A percentile compares a stretch with the other conserved stretches of the same genome.
These are phyloP conservation scores for Meles meles DNA, from an alignment of 2,113 vertebrate genomes.

Conservation along the genomic window DNA sequence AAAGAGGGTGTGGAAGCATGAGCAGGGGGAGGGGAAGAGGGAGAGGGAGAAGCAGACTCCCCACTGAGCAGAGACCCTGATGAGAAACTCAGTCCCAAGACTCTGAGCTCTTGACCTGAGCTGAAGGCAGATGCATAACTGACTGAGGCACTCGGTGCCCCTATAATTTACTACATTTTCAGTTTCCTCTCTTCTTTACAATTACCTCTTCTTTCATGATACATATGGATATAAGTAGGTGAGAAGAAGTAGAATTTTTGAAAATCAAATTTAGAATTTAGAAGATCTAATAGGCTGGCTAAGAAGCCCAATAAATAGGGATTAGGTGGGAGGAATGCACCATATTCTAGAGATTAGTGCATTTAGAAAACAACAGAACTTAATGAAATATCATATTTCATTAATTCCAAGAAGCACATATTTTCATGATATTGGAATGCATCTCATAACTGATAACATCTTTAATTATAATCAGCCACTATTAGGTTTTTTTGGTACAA, in stretches of 20 bases:
- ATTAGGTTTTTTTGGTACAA: not conserved
- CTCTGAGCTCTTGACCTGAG: not conserved
- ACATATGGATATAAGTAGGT: not conserved
- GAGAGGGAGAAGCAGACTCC: not conserved
- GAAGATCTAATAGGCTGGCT: not conserved
- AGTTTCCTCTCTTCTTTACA: not conserved
- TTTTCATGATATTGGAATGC: not conserved
- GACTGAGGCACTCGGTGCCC: not conserved
- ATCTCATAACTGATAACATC: not conserved
- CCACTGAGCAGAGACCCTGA: not conserved
- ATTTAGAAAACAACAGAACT: not conserved
- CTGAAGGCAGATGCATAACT: not conserved
- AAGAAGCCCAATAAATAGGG: not conserved
- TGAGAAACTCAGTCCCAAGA: not conserved
- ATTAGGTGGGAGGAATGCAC: not conserved
- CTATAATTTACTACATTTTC: not conserved
- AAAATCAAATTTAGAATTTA: not conserved
- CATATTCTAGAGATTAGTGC: not conserved
- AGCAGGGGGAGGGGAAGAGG: not conserved
- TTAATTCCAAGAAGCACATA: not conserved
- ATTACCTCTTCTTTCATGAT: not conserved
- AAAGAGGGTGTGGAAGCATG: not conserved
- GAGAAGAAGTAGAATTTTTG: not conserved
- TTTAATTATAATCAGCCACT: constrained; percentile 17
- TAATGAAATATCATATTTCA: not conserved